A percentile compares a stretch with the other conserved stretches of the same genome.
Evolutionary conservation across 2,888 invertebrate genomes (phyloP).

Genomic region (Drosophila eohydei): DNA sequence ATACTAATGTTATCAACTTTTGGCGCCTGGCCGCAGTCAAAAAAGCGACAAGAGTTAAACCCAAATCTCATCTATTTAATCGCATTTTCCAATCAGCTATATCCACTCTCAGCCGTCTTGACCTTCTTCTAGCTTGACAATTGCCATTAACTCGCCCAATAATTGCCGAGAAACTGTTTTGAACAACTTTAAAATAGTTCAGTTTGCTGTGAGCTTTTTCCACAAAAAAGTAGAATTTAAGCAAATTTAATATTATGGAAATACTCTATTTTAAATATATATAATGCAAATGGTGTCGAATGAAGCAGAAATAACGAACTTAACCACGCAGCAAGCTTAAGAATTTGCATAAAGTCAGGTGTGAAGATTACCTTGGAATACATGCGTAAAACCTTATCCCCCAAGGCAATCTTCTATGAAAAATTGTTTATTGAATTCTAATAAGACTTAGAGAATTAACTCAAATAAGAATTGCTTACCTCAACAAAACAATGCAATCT

Average conservation of each 20-base stretch:
- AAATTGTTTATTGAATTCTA: no score
- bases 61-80: slow-evolving; percentile 72
- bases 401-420: no score
- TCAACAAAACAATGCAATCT: no score
- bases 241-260: background rate
- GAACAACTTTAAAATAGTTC: background rate
- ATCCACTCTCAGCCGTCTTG: slow-evolving; percentile 12
- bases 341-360: no score
- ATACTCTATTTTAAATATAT: background rate
- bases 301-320: background rate
- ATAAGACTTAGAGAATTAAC: no score
- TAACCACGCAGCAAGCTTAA: no score
- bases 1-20: slow-evolving; percentile 42
- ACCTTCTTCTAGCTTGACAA: background rate
- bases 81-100: slow-evolving; percentile 64
- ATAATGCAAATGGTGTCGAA: background rate
- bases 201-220: background rate
- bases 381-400: no score
- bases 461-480: no score
- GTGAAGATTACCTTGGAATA: no score
- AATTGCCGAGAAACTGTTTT: background rate
- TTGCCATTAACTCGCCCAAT: slow-evolving; percentile 18
- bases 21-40: slow-evolving; percentile 63
- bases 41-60: slow-evolving; percentile 21
- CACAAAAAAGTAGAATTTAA: background rate